Base-by-base conservation (phyloP, 2,888 invertebrate species). In the Stenchaetothrips biformis region DNA sequence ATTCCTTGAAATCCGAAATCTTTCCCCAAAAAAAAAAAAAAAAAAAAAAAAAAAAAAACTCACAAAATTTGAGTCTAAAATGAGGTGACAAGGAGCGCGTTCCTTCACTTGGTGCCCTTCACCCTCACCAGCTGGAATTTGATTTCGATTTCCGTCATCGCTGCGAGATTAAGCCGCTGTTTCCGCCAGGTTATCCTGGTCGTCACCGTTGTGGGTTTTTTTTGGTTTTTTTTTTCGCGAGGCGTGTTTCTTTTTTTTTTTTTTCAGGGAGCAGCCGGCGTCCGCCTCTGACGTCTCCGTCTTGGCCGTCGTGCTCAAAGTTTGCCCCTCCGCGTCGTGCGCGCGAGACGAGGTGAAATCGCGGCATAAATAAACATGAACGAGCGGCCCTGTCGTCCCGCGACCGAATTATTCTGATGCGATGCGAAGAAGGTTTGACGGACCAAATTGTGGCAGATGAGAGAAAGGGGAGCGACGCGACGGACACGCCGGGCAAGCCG, bases 311-410 rank as follows among this genome's bases (percentile, higher is more conserved):
- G 53, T 16, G 16, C 3, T 13, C 18, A 2, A 62, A 8, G 62
- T 16, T 9, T 21, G 67, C 21, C 18, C 21, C 21, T 21, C 9
- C 7, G 67, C 67, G 67, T 21, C 0, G 67, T 21, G 53, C 53
- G 2, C 25, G 4, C 67, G 2, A 25, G 21, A 25, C 2, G 11
- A 9, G 25, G 67, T 7, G 25, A 25, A 6, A 25, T 21, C 9
- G 25, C 21, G 67, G 67, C 21, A 74, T 74, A 74, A 7, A 74
- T 74, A 74, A 74, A 74, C 67, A 74, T 74, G 67, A 74, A 74
- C 25, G 59, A 25, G 25, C 21, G n/a, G 67, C 18, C 21, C 11
- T 21, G 21, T 74, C 21, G 21, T 74, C 21, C 67, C 18, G 53
- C 53, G 13, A 13, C 53, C 11, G 25, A 74, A 21, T 74, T 74